These are phyloP conservation scores for Helleia helle DNA, from an alignment of 2,888 invertebrate genomes.

Conservation along the genomic window DNA sequence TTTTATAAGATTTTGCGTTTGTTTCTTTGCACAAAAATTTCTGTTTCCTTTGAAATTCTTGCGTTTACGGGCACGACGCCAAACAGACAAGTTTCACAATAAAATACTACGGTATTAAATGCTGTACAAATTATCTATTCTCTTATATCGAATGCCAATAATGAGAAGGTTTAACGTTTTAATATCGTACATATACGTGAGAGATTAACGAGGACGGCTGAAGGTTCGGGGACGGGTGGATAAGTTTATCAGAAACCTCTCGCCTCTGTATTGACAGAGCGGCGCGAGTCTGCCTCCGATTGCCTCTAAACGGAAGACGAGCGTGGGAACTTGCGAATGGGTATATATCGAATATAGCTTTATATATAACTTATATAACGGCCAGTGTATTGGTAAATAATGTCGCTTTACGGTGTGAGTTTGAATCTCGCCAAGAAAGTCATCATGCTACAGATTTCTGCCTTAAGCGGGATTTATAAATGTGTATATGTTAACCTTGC, in stretches of 20 bases:
- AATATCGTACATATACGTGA: slow-evolving; percentile 42
- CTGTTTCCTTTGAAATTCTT: slow-evolving; percentile 51
- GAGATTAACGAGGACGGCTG: slow-evolving; percentile 58
- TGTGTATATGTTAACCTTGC: too few species aligned
- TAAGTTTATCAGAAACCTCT: slow-evolving; percentile 73
- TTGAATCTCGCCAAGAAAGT: too few species aligned
- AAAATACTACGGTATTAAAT: slow-evolving; percentile 46
- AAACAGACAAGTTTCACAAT: slow-evolving; percentile 57
- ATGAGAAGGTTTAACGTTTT: slow-evolving; percentile 5
- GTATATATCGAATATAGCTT: too few species aligned
- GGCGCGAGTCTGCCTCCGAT: slow-evolving; percentile 64
- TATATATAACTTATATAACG: too few species aligned
- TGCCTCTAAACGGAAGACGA: slow-evolving; percentile 64
- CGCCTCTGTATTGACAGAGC: slow-evolving; percentile 70
- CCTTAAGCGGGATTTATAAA: too few species aligned
- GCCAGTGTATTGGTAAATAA: too few species aligned
- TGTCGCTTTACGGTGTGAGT: too few species aligned
- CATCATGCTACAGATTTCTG: too few species aligned
- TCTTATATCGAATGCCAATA: background rate
- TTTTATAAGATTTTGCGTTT: slow-evolving; percentile 62
- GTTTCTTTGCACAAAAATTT: slow-evolving; percentile 49
- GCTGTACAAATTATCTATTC: slow-evolving; percentile 34
- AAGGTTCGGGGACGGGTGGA: slow-evolving; percentile 30
- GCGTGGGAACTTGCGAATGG: slow-evolving; percentile 31
- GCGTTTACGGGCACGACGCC: slow-evolving; percentile 51